Base-by-base conservation (phyloP, 2,888 invertebrate genomes). In the Cylindroiulus punctatus region DNA sequence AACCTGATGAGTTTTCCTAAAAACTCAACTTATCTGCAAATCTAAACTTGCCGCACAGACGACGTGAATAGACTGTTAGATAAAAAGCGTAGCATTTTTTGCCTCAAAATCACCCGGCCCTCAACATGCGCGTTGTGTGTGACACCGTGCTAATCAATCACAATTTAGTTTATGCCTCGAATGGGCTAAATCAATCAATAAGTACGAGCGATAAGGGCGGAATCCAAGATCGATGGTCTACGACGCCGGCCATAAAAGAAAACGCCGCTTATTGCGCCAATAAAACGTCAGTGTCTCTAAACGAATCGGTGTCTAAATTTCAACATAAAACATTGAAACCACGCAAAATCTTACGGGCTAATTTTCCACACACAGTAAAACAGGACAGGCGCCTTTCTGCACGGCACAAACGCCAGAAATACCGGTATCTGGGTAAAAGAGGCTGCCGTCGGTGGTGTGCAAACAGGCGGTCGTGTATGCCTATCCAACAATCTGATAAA, bases 111-210 rank as follows among this genome's bases (percentile, higher is more conserved):
- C 26, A 76, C 10, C 76, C 76, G 26, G 1, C 52, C 17, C 52
- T 19, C 1, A 52, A 52, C 52, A 52, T 19, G 52, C 3, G 19
- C 14, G 76, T 76, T 76, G 65, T 30, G 76, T 30, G 76, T 14
- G 14, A 26, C 14, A 76, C 12, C 76, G 30, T 30, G 76, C 76
- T 76, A 76, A 76, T 76, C 76, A 76, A 76, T 76, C 76, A 76
- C 30, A 30, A 26, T 76, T 76, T 76, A 76, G 26, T 76, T 30
- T 14, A 30, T 30, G 76, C 76, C 30, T 76, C 14, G 12, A 26
- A 30, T 76, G 76, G 14, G 76, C 76, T 76, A 76, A 76, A 76
- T 76, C 76, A 76, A 76, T 76, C 76, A 76, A 76, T 76, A 76
- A n/a, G 76, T 26, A 14, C 22, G 30, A n/a, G 76, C 76, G 76